A percentile compares a stretch with the other conserved stretches of the same genome.
These are phyloP conservation scores for Oceanodroma leucorhoa DNA, from an alignment of 2,797 vertebrate species.

Conservation along the genomic window DNA sequence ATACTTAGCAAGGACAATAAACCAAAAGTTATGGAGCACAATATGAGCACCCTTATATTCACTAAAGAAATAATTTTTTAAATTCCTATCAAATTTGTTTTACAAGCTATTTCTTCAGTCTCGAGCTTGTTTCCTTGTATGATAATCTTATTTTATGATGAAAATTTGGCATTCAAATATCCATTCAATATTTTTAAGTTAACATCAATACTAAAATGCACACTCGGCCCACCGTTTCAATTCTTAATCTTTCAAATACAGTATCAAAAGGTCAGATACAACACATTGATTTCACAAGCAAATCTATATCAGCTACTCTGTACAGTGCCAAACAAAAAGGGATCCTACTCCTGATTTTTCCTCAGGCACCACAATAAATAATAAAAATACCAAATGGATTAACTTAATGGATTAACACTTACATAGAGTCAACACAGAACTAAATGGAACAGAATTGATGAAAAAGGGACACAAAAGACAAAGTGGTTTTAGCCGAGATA, in stretches of 20 bases:
- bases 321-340: not conserved
- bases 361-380: slow-evolving; percentile 18
- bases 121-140: not conserved
- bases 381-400: slow-evolving; percentile 2
- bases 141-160: not conserved
- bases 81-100: not conserved
- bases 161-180: slow-evolving; percentile 8
- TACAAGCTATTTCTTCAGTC: not conserved
- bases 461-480: not conserved
- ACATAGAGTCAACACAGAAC: not conserved
- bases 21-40: not conserved
- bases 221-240: not conserved
- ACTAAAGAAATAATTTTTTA: not conserved
- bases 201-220: slow-evolving; percentile 16
- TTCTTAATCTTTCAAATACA: not conserved
- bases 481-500: not conserved
- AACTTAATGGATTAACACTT: not conserved
- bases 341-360: not conserved
- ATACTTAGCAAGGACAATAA: slow-evolving; percentile 45
- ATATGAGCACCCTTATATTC: not conserved
- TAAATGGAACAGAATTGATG: not conserved
- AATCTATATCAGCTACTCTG: not conserved
- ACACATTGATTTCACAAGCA: not conserved
- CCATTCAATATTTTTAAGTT: slow-evolving; percentile 21
- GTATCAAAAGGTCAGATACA: slow-evolving; percentile 14